Percentiles rank a stretch among this genome's conserved stretches.
These are phyloP conservation scores for Tenebrio molitor DNA, from an alignment of 1,140 invertebrate genomes.

Conservation along the genomic window DNA sequence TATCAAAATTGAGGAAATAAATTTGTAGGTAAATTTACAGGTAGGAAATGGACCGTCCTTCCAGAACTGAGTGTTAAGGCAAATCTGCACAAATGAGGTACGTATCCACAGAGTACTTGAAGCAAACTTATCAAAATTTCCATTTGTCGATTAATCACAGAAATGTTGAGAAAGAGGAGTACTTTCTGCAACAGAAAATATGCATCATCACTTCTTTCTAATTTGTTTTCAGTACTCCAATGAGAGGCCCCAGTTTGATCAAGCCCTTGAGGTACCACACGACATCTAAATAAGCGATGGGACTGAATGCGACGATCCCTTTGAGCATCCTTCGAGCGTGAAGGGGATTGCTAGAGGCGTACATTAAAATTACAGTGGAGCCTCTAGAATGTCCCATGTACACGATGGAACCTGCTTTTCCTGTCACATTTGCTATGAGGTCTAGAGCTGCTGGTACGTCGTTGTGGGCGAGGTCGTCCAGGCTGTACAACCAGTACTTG, in stretches of 20 bases:
- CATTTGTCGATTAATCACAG: neutral
- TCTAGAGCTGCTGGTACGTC: conserved; percentile 66
- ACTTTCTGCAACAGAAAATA: neutral
- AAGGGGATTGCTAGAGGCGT: conserved; percentile 67
- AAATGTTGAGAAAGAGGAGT: neutral
- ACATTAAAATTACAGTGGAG: conserved; percentile 70
- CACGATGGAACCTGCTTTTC: conserved; percentile 65
- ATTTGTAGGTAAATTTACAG: neutral
- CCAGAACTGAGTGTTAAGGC: neutral
- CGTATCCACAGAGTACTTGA: neutral
- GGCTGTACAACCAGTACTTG: neutral
- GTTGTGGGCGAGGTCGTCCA: neutral
- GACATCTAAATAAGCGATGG: neutral
- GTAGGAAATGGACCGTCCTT: neutral
- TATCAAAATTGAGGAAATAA: neutral
- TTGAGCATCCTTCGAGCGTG: conserved; percentile 66
- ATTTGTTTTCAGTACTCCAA: too few relatives aligned
- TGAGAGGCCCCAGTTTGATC: too few relatives aligned
- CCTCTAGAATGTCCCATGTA: too few relatives aligned
- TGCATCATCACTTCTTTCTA: too few relatives aligned
- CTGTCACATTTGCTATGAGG: conserved; percentile 63
- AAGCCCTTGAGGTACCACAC: too few relatives aligned
- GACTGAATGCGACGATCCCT: neutral
- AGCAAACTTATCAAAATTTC: neutral
- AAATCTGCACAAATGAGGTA: neutral